phyloP scores from a whole-genome alignment of 2,113 vertebrate genomes.

The Pongo pygmaeus region DNA sequence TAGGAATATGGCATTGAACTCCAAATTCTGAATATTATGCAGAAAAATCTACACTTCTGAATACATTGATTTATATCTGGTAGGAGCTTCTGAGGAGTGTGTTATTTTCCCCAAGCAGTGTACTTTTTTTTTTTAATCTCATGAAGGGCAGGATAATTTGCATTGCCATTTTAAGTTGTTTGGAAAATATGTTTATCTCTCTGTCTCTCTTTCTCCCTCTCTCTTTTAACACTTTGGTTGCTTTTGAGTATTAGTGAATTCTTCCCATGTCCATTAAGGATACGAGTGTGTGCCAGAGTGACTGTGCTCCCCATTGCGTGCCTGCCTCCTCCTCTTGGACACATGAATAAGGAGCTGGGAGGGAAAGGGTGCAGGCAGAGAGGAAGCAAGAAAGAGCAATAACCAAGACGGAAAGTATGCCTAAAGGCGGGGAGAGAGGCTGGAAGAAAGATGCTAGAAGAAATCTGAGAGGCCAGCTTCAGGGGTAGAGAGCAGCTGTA shows the following conservation, averaged over 20 bases:
- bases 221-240: neutral
- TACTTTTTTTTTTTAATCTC: neutral
- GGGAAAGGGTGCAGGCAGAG: conserved; percentile 50
- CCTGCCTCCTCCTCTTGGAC: neutral
- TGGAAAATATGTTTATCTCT: neutral
- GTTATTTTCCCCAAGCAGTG: neutral
- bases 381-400: conserved; percentile 65
- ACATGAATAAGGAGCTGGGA: neutral
- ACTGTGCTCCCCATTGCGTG: rapidly evolving
- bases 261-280: neutral
- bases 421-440: conserved; percentile 57
- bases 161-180: neutral
- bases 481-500: conserved; percentile 19
- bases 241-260: neutral
- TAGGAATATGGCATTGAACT: neutral
- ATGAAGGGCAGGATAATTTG: neutral
- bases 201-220: neutral
- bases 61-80: neutral
- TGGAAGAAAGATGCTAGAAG: conserved; percentile 68
- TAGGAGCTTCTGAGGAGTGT: neutral
- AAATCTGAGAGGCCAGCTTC: conserved; percentile 65
- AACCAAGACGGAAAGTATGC: conserved; percentile 79
- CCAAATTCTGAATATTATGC: neutral
- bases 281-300: too few relatives aligned
- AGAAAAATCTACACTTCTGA: neutral